Base-by-base conservation (phyloP, 2,797 vertebrate species). In the Cossypha caffra region DNA sequence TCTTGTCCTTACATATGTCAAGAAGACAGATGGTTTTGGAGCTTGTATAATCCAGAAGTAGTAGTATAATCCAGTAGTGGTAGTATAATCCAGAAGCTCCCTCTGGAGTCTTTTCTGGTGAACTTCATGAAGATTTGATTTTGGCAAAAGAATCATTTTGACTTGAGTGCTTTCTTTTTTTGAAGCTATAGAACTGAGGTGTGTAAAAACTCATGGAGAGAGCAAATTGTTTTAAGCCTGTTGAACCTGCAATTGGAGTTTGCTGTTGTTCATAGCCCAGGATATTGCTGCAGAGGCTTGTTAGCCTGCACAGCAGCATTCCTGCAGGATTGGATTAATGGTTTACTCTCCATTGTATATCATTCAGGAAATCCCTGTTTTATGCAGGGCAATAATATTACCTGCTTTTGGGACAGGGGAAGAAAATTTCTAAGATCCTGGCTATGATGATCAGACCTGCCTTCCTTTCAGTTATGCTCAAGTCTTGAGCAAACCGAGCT, bases 91-190 rank as follows among this genome's bases (percentile, higher is more conserved):
- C 33, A 31, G 78, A 73, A 81, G 87, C 94, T 93, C 95, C 95
- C 79, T 94, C 96, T 96, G 84, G 35, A 75, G 37, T 61, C 25
- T 43, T 62, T 43, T 11, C n/a, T 29, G 11, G 28, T 64, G 68
- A 83, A 52, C 20, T 79, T 45, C 35, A 21, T 31, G 33, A 54
- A 37, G 23, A 52, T 78, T 11, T 37, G 37, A 8, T 57, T 93
- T 91, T 68, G 35, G 25, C 52, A 45, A 72, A 89, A 76, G 13
- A 75, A 42, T 58, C 0, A 0, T 59, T 67, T 58, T 20, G 14
- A 14, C 26, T 61, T 73, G 18, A 2, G 10, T 85, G 23, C 10
- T 83, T 81, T 73, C 16, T 2, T 54, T 55, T 91, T 84, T 42
- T 69, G 37, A 87, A 71, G 26, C 38, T 64, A 1, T n/a, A 26